Conservation (phyloP, 1,140 invertebrate species). For the Anoplolepis gracilipes region DNA sequence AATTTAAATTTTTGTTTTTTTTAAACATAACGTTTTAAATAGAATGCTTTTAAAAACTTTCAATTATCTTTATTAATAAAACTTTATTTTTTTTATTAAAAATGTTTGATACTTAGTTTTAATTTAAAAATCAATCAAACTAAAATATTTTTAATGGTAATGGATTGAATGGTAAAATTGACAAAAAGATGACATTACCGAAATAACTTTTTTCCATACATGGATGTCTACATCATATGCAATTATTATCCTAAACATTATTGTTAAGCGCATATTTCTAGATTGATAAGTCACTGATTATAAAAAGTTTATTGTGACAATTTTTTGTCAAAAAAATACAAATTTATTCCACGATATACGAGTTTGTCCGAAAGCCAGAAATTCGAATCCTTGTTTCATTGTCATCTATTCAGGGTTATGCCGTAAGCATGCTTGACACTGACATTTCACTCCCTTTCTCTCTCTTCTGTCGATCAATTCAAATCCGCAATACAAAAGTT, state of each 20-base stretch:
- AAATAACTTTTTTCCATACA: background rate
- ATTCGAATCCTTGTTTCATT: slow-evolving; percentile 23
- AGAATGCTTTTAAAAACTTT: no score
- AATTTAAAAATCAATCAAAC: no score
- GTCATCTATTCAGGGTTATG: background rate
- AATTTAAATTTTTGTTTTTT: no score
- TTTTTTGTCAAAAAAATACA: background rate
- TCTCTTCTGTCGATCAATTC: slow-evolving; percentile 47
- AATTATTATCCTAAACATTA: background rate
- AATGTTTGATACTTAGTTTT: no score
- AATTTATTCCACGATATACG: background rate
- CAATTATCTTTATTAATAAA: no score
- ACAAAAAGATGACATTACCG: background rate
- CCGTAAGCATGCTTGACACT: background rate
- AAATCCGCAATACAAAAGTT: slow-evolving; percentile 58
- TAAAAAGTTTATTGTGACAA: background rate
- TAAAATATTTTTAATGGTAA: no score
- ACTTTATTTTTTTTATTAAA: no score
- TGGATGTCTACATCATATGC: background rate
- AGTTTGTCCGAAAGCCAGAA: slow-evolving; percentile 4
- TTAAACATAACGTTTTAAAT: no score
- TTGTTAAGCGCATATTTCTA: background rate
- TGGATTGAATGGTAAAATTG: no score
- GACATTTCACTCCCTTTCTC: background rate
- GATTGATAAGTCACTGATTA: background rate